These are phyloP conservation scores for Dioctria rufipes DNA, from an alignment of 2,888 invertebrate genomes.

Conservation along the genomic window DNA sequence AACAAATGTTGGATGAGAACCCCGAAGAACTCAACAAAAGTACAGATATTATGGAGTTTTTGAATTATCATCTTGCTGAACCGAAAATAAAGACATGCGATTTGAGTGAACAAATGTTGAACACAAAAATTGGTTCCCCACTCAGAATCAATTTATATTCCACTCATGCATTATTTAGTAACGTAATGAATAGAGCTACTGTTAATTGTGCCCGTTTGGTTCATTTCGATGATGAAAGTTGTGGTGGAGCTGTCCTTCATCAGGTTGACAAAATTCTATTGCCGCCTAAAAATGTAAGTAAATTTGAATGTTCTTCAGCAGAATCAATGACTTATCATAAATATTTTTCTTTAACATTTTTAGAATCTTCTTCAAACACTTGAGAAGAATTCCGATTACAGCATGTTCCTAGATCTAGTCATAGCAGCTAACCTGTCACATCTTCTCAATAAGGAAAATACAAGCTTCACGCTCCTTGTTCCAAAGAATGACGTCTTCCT, in stretches of 20 bases:
- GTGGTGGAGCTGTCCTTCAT: constrained; percentile 79
- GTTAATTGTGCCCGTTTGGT: constrained; percentile 79
- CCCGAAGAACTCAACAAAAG: constrained; percentile 68
- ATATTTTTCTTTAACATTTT: background rate
- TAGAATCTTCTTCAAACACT: constrained; percentile 67
- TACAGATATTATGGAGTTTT: constrained; percentile 73
- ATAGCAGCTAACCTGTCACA: constrained; percentile 68
- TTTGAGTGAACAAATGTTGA: constrained; percentile 74
- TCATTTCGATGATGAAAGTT: constrained; percentile 77
- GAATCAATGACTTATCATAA: no score
- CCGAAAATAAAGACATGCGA: constrained; percentile 75
- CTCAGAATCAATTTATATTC: constrained; percentile 77
- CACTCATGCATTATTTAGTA: constrained; percentile 74
- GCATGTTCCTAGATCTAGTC: constrained; percentile 68
- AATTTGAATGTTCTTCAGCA: background rate
- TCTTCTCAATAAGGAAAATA: constrained; percentile 65
- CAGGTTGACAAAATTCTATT: constrained; percentile 76
- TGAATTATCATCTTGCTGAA: constrained; percentile 77
- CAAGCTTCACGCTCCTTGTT: constrained; percentile 68
- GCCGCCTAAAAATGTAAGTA: constrained; percentile 66
- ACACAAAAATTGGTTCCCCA: constrained; percentile 72
- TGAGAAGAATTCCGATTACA: constrained; percentile 68
- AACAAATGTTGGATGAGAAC: constrained; percentile 66
- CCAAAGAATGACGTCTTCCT: constrained; percentile 70
- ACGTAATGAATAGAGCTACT: constrained; percentile 76